A percentile compares a stretch with the other conserved stretches of the same genome.
These are phyloP conservation scores for Drosophila flavopinicola DNA, from an alignment of 2,888 invertebrate genomes.

Conservation along the genomic window DNA sequence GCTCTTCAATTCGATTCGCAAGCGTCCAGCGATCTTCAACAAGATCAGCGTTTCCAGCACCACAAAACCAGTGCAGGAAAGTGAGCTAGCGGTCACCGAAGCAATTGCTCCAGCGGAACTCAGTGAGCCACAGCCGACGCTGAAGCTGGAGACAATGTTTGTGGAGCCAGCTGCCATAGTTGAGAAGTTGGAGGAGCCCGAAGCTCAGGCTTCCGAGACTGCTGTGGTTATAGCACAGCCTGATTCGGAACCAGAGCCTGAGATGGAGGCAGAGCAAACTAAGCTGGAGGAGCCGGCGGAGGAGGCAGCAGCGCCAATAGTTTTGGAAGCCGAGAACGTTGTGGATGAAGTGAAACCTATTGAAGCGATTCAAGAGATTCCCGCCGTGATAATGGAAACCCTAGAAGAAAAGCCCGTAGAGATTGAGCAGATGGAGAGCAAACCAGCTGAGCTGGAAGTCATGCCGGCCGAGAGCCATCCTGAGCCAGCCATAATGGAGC, in stretches of 20 bases:
- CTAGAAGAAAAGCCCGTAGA: constrained; percentile 44
- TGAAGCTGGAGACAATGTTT: constrained; percentile 70
- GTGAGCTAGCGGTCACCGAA: constrained; percentile 49
- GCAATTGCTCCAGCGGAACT: constrained; percentile 47
- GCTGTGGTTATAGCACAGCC: constrained; percentile 59
- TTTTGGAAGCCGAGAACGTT: background rate
- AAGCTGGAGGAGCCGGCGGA: constrained; percentile 5
- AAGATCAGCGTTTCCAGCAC: constrained; percentile 50
- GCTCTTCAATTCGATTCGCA: constrained; percentile 77
- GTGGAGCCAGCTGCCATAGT: constrained; percentile 28
- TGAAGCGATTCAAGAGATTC: constrained; percentile 74
- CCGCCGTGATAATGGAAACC: constrained; percentile 67
- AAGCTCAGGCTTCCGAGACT: constrained; percentile 69
- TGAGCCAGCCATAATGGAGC: constrained; percentile 58
- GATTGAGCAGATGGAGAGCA: constrained; percentile 1
- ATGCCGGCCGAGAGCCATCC: constrained; percentile 2
- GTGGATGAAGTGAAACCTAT: constrained; percentile 48
- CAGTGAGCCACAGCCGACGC: constrained; percentile 66
- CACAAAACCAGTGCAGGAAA: constrained; percentile 36
- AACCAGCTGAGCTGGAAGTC: background rate
- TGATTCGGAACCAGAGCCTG: constrained; percentile 4
- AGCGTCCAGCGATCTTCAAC: constrained; percentile 76
- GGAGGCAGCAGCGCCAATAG: constrained; percentile 1
- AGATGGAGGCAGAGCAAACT: background rate
- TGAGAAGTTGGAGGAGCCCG: constrained; percentile 39